A percentile compares a stretch with the other conserved stretches of the same genome.
Conservation (phyloP, 2,113 vertebrate species). For the Eonycteris spelaea region DNA sequence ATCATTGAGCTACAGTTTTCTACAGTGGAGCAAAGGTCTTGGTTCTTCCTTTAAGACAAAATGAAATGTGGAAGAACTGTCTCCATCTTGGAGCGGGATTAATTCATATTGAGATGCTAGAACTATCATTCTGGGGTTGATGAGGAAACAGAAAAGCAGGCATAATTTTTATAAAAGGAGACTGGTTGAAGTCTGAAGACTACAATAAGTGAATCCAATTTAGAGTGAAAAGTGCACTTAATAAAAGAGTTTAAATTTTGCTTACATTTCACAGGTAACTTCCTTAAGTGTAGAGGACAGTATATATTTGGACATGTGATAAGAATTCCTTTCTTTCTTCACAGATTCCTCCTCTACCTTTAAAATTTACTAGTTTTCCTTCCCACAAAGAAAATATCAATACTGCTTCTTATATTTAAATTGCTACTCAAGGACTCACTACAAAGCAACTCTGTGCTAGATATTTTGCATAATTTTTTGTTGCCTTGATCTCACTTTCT, state of each 20-base stretch:
- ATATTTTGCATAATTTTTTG: background rate
- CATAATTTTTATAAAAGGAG: background rate
- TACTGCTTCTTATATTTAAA: background rate
- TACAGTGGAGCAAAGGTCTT: background rate
- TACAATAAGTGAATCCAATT: background rate
- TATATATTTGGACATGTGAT: background rate
- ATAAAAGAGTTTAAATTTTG: background rate
- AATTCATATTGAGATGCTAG: background rate
- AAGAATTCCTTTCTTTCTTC: background rate
- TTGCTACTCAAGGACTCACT: background rate
- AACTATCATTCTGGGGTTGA: background rate
- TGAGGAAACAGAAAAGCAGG: background rate
- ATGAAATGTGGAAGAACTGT: background rate
- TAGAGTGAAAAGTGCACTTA: background rate
- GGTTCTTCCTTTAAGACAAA: background rate
- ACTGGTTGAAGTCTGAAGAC: background rate
- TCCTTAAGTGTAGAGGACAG: background rate
- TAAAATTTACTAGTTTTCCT: background rate
- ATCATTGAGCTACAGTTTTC: background rate
- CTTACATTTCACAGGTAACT: background rate
- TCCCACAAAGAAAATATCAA: background rate
- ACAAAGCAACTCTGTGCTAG: background rate
- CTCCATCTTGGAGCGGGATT: background rate
- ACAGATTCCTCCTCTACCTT: background rate
- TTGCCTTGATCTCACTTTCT: background rate